Percentiles rank a stretch among this genome's conserved stretches.
Conservation (phyloP, 2,113 vertebrate genomes). For the Myotis brandtii region DNA sequence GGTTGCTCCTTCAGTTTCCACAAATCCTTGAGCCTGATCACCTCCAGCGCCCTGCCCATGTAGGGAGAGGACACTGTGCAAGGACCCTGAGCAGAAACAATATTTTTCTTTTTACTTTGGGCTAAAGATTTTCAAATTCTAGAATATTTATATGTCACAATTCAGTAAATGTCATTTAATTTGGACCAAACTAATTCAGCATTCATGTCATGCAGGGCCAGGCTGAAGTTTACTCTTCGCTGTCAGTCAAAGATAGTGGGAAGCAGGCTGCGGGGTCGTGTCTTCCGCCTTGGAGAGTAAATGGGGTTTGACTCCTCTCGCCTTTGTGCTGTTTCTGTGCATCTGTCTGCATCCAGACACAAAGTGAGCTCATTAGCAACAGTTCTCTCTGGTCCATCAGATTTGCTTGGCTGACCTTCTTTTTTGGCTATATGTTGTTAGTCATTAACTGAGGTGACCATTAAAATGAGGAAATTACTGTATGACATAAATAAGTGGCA, state of each 20-base stretch:
- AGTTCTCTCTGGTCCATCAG: background rate
- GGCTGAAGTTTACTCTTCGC: constrained; percentile 35
- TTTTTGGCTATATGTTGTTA: background rate
- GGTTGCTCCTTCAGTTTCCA: background rate
- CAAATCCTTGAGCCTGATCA: fast-evolving
- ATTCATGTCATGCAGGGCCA: background rate
- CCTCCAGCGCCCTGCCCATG: no score
- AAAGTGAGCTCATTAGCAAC: constrained; percentile 15
- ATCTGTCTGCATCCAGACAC: background rate
- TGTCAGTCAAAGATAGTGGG: constrained; percentile 39
- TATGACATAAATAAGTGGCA: background rate
- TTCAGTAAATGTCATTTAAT: background rate
- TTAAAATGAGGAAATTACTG: background rate
- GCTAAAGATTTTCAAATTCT: constrained; percentile 29
- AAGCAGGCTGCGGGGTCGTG: background rate
- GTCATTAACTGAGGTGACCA: constrained; percentile 51
- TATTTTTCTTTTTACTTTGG: background rate
- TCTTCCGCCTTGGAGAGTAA: background rate
- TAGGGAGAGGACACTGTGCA: background rate
- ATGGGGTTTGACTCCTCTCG: background rate
- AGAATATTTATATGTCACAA: background rate
- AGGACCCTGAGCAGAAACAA: background rate
- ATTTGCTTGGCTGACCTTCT: background rate
- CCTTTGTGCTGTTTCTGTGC: background rate
- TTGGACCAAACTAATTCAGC: background rate